phyloP scores from a whole-genome alignment of 2,888 invertebrate species.

The Spialia ferax region DNA sequence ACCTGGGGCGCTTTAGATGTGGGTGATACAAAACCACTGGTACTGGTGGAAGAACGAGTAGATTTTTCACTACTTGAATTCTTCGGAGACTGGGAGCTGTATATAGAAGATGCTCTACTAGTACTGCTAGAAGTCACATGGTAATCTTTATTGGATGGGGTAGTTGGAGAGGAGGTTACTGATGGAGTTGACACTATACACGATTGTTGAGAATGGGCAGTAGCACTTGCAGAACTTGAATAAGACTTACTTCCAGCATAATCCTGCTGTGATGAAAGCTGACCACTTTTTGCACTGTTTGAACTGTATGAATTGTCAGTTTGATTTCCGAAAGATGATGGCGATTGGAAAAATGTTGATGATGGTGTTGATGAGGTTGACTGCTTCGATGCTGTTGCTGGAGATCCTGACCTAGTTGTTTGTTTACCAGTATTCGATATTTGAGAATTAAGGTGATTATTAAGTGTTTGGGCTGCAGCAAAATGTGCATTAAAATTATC shows the following conservation, averaged over 20 bases:
- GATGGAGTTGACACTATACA: slow-evolving; percentile 91
- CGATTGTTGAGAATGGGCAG: slow-evolving; percentile 89
- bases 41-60: slow-evolving; percentile 64
- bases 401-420: slow-evolving; percentile 85
- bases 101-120: slow-evolving; percentile 77
- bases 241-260: slow-evolving; percentile 87
- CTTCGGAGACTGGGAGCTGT: slow-evolving; percentile 77
- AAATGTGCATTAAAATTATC: slow-evolving; percentile 91
- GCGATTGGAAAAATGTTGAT: slow-evolving; percentile 89
- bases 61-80: slow-evolving; percentile 71
- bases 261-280: slow-evolving; percentile 84
- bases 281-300: slow-evolving; percentile 85
- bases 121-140: slow-evolving; percentile 84
- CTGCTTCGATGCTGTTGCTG: slow-evolving; percentile 83
- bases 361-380: slow-evolving; percentile 83
- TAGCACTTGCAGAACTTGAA: slow-evolving; percentile 86
- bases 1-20: slow-evolving; percentile 85
- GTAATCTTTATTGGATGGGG: slow-evolving; percentile 88
- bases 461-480: slow-evolving; percentile 88
- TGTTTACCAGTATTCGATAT: slow-evolving; percentile 86
- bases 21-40: slow-evolving; percentile 84
- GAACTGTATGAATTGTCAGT: slow-evolving; percentile 86
- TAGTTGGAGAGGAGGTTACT: slow-evolving; percentile 81
- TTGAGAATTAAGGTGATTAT: slow-evolving; percentile 89
- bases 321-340: slow-evolving; percentile 86